Evolutionary conservation across 2,888 invertebrate genomes (phyloP).

Genomic region (Caenorhabditis auriculariae): DNA sequence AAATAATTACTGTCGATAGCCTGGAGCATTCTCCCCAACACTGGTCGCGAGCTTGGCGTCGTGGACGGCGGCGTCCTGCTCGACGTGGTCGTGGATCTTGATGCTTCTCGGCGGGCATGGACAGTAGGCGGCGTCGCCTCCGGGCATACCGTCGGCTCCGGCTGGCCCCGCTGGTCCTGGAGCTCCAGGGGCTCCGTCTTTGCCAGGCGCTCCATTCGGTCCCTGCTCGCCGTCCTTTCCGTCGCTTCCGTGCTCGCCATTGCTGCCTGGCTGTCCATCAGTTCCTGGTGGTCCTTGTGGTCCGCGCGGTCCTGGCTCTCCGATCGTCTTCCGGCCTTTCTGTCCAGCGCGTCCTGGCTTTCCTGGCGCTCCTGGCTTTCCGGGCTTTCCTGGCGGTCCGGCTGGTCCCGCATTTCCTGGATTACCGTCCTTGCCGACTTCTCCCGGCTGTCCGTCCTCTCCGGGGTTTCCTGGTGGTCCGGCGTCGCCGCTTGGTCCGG

Average conservation of each 20-base stretch:
- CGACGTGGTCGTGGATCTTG: no score
- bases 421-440: conserved; percentile 17
- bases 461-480: conserved; percentile 27
- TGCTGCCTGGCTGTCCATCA: conserved; percentile 5
- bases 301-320: conserved; percentile 7
- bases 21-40: no score
- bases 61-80: no score
- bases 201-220: conserved; percentile 9
- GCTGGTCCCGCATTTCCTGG: conserved; percentile 17
- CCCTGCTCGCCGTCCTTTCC: conserved; percentile 12
- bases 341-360: conserved; percentile 19
- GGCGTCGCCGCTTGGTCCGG: conserved; percentile 26
- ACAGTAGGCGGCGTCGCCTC: conserved; percentile 8
- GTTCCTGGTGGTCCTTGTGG: conserved; percentile 4
- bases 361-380: conserved; percentile 25
- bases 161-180: conserved; percentile 3
- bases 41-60: no score
- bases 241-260: conserved; percentile 12
- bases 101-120: conserved; percentile 9
- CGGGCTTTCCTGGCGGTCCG: conserved; percentile 26
- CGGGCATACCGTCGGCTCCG: conserved; percentile 3
- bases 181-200: no score
- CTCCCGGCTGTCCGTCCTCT: conserved; percentile 20
- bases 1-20: no score
- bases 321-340: no score